A percentile compares a stretch with the other conserved stretches of the same genome.
phyloP scores from a whole-genome alignment of 2,888 invertebrate genomes.

The Trachelus iudaicus region DNA sequence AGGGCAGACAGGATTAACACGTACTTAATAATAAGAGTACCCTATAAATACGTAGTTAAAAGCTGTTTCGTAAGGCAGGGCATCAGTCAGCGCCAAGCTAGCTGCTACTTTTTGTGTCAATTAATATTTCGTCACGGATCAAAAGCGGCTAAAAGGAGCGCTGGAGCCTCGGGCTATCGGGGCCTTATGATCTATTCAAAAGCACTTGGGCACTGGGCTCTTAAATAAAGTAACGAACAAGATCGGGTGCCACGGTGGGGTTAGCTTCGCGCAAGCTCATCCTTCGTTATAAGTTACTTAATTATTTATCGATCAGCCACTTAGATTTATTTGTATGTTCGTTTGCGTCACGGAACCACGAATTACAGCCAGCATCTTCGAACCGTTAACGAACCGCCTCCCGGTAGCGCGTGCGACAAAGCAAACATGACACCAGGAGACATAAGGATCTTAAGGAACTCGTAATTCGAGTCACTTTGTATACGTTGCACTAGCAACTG shows the following conservation, averaged over 20 bases:
- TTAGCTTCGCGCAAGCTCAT: background rate
- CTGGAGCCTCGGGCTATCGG: conserved; percentile 13
- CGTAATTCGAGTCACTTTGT: background rate
- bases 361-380: background rate
- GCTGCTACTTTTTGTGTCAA: conserved; percentile 52
- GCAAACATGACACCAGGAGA: background rate
- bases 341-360: background rate
- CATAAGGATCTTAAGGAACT: background rate
- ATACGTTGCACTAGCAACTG: background rate
- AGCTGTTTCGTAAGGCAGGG: background rate
- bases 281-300: conserved; percentile 2
- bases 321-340: conserved; percentile 1
- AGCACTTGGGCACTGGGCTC: conserved; percentile 22
- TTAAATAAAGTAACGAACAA: conserved; percentile 15
- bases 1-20: conserved; percentile 1
- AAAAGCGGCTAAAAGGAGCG: conserved; percentile 39
- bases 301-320: conserved; percentile 6
- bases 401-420: background rate
- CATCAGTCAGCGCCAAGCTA: conserved; percentile 4
- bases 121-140: conserved; percentile 59
- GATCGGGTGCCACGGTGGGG: background rate
- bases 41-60: conserved; percentile 8
- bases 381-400: background rate
- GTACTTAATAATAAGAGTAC: conserved; percentile 8
- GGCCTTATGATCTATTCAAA: conserved; percentile 29